phyloP scores from a whole-genome alignment of 2,888 invertebrate genomes.

The Microctonus brassicae region DNA sequence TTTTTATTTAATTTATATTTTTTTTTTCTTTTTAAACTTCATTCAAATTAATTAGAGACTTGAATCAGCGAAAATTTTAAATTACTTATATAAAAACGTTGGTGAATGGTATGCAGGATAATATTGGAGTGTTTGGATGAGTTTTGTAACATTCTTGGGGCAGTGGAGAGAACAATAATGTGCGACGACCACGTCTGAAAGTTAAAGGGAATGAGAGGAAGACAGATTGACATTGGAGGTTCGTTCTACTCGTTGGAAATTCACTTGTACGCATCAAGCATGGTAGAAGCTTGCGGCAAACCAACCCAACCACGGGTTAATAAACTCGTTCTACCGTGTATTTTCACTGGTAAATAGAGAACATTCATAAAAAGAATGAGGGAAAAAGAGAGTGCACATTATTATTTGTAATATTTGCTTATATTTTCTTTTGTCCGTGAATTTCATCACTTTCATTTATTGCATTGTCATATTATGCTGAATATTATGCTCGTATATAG shows the following conservation, averaged over 20 bases:
- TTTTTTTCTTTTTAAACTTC: not conserved
- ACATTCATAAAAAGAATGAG: not conserved
- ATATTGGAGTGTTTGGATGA: not conserved
- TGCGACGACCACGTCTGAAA: not conserved
- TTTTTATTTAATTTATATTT: not conserved
- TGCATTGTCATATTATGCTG: not conserved
- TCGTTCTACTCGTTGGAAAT: slow-evolving; percentile 19
- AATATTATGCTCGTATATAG: not conserved
- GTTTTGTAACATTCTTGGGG: slow-evolving; percentile 5
- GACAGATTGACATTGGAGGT: slow-evolving; percentile 29
- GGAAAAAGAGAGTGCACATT: not conserved
- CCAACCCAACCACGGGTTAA: slow-evolving; percentile 57
- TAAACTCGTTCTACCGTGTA: slow-evolving; percentile 51
- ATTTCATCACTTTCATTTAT: slow-evolving; percentile 16
- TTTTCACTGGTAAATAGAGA: slow-evolving; percentile 46
- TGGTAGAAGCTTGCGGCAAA: slow-evolving; percentile 54
- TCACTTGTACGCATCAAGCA: slow-evolving; percentile 40
- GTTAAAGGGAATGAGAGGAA: slow-evolving; percentile 33
- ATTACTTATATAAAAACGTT: not conserved
- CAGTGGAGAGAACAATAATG: slow-evolving; percentile 28
- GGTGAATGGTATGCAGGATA: not conserved
- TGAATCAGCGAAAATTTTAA: slow-evolving; percentile 14
- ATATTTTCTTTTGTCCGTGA: slow-evolving; percentile 25
- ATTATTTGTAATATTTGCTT: slow-evolving; percentile 28
- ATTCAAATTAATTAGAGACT: not conserved